A percentile compares a stretch with the other conserved stretches of the same genome.
Evolutionary conservation across 2,113 vertebrate species (phyloP).

Genomic region (Stigmatopora nigra): DNA sequence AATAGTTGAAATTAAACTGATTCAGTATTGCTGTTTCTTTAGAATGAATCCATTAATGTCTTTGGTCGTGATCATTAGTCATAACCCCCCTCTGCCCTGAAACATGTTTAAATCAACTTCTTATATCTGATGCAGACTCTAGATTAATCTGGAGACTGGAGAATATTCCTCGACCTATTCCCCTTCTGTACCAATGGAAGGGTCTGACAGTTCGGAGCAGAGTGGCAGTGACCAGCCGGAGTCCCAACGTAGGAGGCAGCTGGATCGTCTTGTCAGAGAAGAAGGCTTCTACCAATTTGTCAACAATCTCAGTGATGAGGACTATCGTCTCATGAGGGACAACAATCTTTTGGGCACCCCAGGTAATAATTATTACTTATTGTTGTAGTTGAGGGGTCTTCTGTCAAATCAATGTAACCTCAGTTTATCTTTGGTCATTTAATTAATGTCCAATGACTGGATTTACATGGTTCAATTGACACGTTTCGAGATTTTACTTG

Average conservation of each 20-base stretch:
- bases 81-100: neutral
- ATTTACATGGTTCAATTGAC: no score
- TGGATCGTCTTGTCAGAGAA: conserved; percentile 87
- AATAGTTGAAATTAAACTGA: neutral
- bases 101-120: neutral
- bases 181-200: conserved; percentile 78
- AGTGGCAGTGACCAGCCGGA: conserved; percentile 82
- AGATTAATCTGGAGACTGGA: conserved; percentile 37
- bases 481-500: no score
- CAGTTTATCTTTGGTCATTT: no score
- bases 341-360: conserved; percentile 96
- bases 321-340: conserved; percentile 97
- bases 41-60: no score
- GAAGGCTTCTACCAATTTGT: conserved; percentile 99
- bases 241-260: conserved; percentile 86
- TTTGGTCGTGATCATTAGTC: neutral
- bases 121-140: conserved; percentile 26
- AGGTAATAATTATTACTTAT: conserved; percentile 65
- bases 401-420: neutral
- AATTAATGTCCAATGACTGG: no score
- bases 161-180: conserved; percentile 28
- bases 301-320: conserved; percentile 95
- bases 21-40: neutral
- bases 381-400: neutral
- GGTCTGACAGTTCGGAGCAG: conserved; percentile 85